Percentiles rank a stretch among this genome's conserved stretches.
Evolutionary conservation across 1,140 invertebrate genomes (phyloP).

Genomic region (Cotesia vestalis): DNA sequence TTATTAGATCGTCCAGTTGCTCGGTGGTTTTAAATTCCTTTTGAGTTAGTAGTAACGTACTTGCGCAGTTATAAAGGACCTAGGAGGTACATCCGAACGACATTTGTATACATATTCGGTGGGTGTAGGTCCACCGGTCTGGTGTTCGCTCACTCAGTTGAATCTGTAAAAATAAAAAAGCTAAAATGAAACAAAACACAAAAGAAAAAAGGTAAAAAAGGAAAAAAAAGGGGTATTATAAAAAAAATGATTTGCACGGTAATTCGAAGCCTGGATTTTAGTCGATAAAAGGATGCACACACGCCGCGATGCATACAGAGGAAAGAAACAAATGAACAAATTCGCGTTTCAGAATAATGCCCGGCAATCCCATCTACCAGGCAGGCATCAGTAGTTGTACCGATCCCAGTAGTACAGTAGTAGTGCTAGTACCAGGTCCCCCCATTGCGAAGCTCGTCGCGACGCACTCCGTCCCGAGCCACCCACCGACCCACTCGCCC

Average conservation of each 20-base stretch:
- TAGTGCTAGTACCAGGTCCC: slow-evolving; percentile 24
- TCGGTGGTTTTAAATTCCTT: slow-evolving; percentile 65
- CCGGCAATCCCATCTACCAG: slow-evolving; percentile 64
- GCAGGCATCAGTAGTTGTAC: too few species aligned
- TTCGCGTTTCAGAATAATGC: slow-evolving; percentile 67
- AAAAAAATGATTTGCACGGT: slow-evolving; percentile 68
- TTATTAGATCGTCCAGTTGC: slow-evolving; percentile 38
- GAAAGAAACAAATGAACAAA: slow-evolving; percentile 68
- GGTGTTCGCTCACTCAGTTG: slow-evolving; percentile 13
- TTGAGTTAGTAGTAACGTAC: slow-evolving; percentile 54
- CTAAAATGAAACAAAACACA: slow-evolving; percentile 28
- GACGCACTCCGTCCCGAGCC: slow-evolving; percentile 39
- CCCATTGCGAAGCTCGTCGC: slow-evolving; percentile 12
- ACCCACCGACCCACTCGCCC: slow-evolving; percentile 39
- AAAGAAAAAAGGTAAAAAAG: slow-evolving; percentile 35
- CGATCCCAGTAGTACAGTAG: too few species aligned
- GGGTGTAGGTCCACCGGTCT: neutral
- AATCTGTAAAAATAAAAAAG: slow-evolving; percentile 39
- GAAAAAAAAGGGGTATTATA: slow-evolving; percentile 53
- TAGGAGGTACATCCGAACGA: neutral
- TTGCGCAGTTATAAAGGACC: slow-evolving; percentile 35
- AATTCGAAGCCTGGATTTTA: slow-evolving; percentile 68
- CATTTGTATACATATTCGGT: slow-evolving; percentile 7
- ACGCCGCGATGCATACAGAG: slow-evolving; percentile 64
- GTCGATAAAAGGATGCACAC: slow-evolving; percentile 67